Evolutionary conservation across 2,797 vertebrate species (phyloP).

Genomic region (Peromyscus melanophrys): DNA sequence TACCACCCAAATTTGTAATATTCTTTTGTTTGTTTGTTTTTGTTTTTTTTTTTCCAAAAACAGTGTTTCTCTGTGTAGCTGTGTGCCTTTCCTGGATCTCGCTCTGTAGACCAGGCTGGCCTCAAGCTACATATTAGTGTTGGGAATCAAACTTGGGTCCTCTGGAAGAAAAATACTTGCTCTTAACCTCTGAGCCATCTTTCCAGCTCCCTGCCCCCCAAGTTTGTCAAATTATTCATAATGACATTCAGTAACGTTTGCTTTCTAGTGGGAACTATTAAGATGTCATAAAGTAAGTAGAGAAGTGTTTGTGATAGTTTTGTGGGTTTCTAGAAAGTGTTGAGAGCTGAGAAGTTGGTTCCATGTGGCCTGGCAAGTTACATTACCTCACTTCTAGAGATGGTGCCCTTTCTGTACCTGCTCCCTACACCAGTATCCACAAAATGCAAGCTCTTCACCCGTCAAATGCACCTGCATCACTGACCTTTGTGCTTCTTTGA

Average conservation of each 20-base stretch:
- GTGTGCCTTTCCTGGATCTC: too few species aligned
- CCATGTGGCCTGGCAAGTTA: not conserved
- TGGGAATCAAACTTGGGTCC: not conserved
- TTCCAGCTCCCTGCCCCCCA: not conserved
- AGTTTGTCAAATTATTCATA: constrained; percentile 52
- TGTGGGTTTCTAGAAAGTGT: constrained; percentile 12
- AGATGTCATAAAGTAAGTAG: constrained; percentile 16
- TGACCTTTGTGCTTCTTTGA: not conserved
- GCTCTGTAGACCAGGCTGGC: too few species aligned
- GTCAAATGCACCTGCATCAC: not conserved
- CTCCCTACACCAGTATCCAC: not conserved
- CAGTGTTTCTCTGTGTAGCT: too few species aligned
- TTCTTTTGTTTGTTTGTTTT: not conserved
- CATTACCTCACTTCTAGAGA: not conserved
- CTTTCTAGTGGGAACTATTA: not conserved
- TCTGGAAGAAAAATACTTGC: not conserved
- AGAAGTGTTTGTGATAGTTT: not conserved
- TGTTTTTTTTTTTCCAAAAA: too few species aligned
- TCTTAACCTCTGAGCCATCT: not conserved
- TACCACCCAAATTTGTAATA: not conserved
- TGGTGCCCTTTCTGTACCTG: constrained; percentile 7
- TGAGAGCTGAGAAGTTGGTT: constrained; percentile 13
- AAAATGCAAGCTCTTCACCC: not conserved
- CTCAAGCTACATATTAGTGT: not conserved
- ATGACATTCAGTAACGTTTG: not conserved